phyloP scores from a whole-genome alignment of 2,888 invertebrate species.

The Calliphora vomitoria region DNA sequence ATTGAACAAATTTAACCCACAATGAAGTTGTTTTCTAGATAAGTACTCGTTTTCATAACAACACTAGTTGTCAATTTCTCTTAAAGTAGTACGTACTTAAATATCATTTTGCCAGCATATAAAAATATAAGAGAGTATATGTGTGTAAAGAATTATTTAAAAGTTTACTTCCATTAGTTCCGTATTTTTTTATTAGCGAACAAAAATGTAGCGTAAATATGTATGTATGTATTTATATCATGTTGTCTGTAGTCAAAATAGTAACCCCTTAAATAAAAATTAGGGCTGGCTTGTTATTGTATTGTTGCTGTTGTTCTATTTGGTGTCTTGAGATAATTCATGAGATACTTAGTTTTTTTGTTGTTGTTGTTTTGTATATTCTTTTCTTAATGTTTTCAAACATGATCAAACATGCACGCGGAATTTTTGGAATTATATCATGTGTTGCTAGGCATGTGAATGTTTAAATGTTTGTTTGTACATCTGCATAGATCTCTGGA shows the following conservation, averaged over 20 bases:
- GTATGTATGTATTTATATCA: background rate
- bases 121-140: background rate
- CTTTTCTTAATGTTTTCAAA: constrained; percentile 49
- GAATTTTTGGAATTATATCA: constrained; percentile 26
- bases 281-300: constrained; percentile 52
- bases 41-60: constrained; percentile 17
- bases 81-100: background rate
- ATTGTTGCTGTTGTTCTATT: constrained; percentile 30
- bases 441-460: constrained; percentile 28
- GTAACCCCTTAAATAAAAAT: constrained; percentile 61
- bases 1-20: too few relatives aligned
- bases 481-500: constrained; percentile 60
- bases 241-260: constrained; percentile 41
- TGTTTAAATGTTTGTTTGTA: background rate
- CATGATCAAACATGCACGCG: constrained; percentile 68
- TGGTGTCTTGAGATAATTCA: constrained; percentile 54
- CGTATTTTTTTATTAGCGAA: constrained; percentile 14
- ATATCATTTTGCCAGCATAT: background rate
- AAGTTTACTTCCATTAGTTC: constrained; percentile 50
- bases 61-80: constrained; percentile 46
- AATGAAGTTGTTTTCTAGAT: too few relatives aligned
- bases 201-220: background rate
- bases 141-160: constrained; percentile 1
- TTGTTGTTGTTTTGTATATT: background rate
- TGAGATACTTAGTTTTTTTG: constrained; percentile 27